These are phyloP conservation scores for Drosophila melanosoma DNA, from an alignment of 2,888 invertebrate genomes.

Conservation along the genomic window DNA sequence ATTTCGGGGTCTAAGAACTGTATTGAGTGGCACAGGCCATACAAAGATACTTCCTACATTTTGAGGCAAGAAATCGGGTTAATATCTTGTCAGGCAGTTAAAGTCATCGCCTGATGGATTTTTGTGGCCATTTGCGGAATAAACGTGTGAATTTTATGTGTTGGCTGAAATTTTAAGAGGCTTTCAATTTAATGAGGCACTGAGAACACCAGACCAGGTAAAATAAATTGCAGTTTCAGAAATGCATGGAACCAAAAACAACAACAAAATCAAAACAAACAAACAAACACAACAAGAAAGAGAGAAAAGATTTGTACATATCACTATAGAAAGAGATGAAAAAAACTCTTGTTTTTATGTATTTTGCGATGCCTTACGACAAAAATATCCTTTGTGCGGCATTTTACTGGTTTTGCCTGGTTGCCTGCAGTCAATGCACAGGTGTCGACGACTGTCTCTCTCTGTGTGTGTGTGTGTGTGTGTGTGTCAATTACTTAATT, in stretches of 20 bases:
- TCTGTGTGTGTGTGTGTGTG: no score
- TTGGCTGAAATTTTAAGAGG: slow-evolving; percentile 58
- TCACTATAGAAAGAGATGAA: background rate
- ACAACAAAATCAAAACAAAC: background rate
- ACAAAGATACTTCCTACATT: slow-evolving; percentile 32
- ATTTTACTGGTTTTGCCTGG: slow-evolving; percentile 30
- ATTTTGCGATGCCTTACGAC: slow-evolving; percentile 34
- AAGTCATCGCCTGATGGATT: slow-evolving; percentile 1
- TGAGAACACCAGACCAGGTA: slow-evolving; percentile 16
- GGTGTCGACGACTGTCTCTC: slow-evolving; percentile 38
- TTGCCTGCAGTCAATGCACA: slow-evolving; percentile 5
- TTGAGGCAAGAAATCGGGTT: slow-evolving; percentile 36
- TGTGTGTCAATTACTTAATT: slow-evolving; percentile 70
- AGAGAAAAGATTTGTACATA: background rate
- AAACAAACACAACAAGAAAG: background rate
- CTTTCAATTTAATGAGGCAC: slow-evolving; percentile 60
- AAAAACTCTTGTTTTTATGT: slow-evolving; percentile 32
- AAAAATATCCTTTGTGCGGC: slow-evolving; percentile 36
- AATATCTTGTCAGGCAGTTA: slow-evolving; percentile 28
- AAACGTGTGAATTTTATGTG: slow-evolving; percentile 70
- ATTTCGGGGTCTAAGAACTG: background rate
- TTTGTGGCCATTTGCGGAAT: slow-evolving; percentile 10
- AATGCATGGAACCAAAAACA: slow-evolving; percentile 16
- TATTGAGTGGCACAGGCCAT: background rate
- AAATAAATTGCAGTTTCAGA: slow-evolving; percentile 31